Conservation (phyloP, 2,888 invertebrate genomes). For the Nomada lathburiana region DNA sequence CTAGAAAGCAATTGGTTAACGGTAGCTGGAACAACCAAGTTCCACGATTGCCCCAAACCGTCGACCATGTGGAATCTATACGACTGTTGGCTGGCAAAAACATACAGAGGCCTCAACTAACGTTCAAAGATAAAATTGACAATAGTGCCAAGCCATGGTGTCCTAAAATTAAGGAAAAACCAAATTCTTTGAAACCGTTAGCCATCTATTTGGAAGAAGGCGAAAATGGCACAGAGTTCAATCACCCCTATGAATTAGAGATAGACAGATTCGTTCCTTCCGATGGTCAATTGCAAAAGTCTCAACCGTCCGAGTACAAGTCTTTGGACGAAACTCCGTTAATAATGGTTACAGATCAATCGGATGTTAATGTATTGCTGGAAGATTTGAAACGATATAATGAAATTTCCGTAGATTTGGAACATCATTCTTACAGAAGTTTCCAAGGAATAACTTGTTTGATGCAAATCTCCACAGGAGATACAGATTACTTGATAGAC, state of each 20-base stretch:
- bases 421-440: conserved; percentile 96
- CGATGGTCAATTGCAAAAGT: conserved; percentile 85
- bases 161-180: conserved; percentile 94
- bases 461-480: conserved; percentile 95
- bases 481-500: conserved; percentile 95
- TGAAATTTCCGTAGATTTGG: conserved; percentile 95
- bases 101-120: conserved; percentile 92
- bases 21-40: conserved; percentile 87
- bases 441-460: conserved; percentile 98
- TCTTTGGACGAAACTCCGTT: conserved; percentile 88
- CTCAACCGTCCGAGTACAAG: conserved; percentile 84
- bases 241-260: conserved; percentile 96
- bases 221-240: conserved; percentile 86
- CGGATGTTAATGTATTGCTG: conserved; percentile 88
- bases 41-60: not conserved
- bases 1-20: conserved; percentile 83
- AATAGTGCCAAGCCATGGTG: conserved; percentile 92
- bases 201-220: conserved; percentile 90
- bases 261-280: conserved; percentile 89
- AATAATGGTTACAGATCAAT: conserved; percentile 88
- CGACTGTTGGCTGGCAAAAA: conserved; percentile 89
- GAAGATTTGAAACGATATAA: conserved; percentile 88
- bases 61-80: conserved; percentile 78
- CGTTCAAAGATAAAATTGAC: conserved; percentile 93
- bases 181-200: conserved; percentile 93